phyloP scores from a whole-genome alignment of 2,113 vertebrate genomes.

The Urocitellus parryii region DNA sequence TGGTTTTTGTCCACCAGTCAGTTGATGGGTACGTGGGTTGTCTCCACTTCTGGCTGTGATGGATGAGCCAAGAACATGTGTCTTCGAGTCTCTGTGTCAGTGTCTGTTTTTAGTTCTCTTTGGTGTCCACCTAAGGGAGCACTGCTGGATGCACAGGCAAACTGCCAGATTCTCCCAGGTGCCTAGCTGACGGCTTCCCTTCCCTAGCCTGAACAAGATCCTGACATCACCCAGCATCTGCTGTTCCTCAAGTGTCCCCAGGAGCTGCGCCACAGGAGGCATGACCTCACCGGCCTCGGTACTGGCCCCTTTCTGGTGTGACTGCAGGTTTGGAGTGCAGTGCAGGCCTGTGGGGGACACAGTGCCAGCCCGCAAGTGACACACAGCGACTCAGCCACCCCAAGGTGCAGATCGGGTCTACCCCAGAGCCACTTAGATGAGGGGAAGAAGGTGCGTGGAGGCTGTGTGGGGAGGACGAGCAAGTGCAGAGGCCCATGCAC shows the following conservation, averaged over 20 bases:
- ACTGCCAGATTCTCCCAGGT: neutral
- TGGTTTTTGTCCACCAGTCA: neutral
- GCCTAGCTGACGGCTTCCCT: neutral
- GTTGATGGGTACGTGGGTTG: neutral
- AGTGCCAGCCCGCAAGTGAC: too few relatives aligned
- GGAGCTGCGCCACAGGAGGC: neutral
- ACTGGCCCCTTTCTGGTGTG: neutral
- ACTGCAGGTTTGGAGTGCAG: neutral
- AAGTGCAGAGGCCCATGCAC: too few relatives aligned
- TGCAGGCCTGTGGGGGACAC: too few relatives aligned
- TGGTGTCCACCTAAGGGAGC: neutral
- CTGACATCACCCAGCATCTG: neutral
- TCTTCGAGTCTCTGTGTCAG: neutral
- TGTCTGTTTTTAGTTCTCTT: neutral
- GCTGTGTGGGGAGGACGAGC: too few relatives aligned
- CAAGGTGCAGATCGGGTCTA: neutral
- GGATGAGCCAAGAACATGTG: too few relatives aligned
- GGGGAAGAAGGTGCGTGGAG: too few relatives aligned
- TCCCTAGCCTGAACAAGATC: neutral
- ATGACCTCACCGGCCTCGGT: neutral
- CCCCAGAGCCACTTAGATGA: neutral
- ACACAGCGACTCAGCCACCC: neutral
- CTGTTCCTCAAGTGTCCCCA: neutral
- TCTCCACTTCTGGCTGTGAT: neutral
- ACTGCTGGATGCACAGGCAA: neutral